A percentile compares a stretch with the other conserved stretches of the same genome.
These are phyloP conservation scores for Pteronotus mesoamericanus DNA, from an alignment of 2,797 vertebrate genomes.

Conservation along the genomic window DNA sequence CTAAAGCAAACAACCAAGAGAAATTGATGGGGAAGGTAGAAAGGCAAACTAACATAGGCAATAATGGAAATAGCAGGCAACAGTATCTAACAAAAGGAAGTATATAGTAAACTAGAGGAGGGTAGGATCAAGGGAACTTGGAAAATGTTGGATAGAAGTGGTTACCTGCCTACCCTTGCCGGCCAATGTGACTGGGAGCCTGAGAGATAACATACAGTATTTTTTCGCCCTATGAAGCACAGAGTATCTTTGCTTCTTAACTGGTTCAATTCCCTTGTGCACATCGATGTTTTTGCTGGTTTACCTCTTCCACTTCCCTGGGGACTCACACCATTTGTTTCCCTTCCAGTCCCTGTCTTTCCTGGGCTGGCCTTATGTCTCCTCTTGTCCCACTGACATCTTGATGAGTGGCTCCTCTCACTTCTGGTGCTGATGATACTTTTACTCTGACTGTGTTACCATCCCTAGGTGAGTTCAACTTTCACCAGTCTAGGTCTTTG, in stretches of 20 bases:
- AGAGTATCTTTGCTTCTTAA: not conserved
- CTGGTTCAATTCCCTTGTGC: not conserved
- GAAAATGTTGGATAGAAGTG: not conserved
- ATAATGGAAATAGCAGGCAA: conserved; percentile 10
- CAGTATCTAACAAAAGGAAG: not conserved
- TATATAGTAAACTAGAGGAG: not conserved
- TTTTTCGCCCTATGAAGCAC: not conserved
- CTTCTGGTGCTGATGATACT: not conserved
- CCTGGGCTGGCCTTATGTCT: not conserved
- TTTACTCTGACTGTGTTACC: not conserved
- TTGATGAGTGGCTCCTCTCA: not conserved
- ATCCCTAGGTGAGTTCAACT: not conserved
- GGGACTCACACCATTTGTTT: not conserved
- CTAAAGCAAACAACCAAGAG: not conserved
- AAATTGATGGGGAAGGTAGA: conserved; percentile 3
- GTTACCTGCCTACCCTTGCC: not conserved
- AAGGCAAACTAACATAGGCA: conserved; percentile 1
- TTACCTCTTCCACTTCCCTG: not conserved
- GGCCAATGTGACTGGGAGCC: not conserved
- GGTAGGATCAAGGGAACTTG: not conserved
- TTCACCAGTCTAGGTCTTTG: not conserved
- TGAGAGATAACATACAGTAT: not conserved
- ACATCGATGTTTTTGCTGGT: not conserved
- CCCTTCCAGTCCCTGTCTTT: not conserved
- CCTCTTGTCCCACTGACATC: not conserved